Conservation (phyloP, 2,797 vertebrate species). For the Taeniopygia guttata region DNA sequence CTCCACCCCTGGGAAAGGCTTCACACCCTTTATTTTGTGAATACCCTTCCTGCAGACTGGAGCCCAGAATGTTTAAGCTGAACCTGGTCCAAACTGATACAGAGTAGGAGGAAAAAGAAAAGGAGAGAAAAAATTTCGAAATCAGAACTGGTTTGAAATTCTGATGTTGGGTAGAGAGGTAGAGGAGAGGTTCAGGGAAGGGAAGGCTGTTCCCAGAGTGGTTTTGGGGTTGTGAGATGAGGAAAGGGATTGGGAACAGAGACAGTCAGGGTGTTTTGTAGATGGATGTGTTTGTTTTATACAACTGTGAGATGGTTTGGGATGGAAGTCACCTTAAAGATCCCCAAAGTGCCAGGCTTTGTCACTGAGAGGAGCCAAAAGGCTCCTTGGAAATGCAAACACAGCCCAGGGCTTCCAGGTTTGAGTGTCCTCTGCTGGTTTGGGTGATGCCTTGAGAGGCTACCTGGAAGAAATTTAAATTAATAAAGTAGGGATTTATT, state of each 20-base stretch:
- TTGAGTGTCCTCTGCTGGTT: no score
- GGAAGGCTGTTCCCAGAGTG: not conserved
- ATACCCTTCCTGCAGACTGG: not conserved
- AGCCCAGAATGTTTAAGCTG: not conserved
- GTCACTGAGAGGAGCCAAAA: no score
- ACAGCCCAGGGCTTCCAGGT: not conserved
- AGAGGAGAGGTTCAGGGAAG: not conserved
- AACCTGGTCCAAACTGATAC: not conserved
- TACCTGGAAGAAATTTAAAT: no score
- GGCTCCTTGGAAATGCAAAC: not conserved
- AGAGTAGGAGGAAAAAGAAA: not conserved
- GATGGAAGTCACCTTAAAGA: not conserved
- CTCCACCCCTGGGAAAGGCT: not conserved
- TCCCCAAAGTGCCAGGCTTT: not conserved
- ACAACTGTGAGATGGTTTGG: accelerated
- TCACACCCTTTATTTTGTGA: not conserved
- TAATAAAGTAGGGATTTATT: not conserved
- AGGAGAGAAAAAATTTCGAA: not conserved
- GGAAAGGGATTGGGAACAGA: not conserved
- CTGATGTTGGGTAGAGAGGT: accelerated
- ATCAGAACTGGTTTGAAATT: not conserved
- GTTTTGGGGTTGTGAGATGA: not conserved
- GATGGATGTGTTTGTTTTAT: accelerated
- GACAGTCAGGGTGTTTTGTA: accelerated
- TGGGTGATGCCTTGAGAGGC: not conserved